phyloP scores from a whole-genome alignment of 37 sponge, comb jelly and placozoan genomes.

The Geodia barretti region DNA sequence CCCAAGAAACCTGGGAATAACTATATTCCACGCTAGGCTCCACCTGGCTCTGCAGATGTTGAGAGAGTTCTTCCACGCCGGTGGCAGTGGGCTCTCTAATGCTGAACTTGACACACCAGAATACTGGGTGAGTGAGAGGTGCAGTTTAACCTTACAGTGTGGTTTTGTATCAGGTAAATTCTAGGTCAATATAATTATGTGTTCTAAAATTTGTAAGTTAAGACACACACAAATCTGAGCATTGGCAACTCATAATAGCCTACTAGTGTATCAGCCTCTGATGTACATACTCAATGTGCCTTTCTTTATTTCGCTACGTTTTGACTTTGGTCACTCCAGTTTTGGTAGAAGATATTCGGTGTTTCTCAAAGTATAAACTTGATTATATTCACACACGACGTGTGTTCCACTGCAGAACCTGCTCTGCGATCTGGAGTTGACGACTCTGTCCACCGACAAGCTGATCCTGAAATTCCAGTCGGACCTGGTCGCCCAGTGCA shows the following conservation, averaged over 20 bases:
- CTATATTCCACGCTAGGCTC: conserved; percentile 15
- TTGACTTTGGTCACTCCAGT: background rate
- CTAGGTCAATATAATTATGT: background rate
- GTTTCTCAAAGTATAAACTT: background rate
- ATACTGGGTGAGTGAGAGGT: conserved; percentile 22
- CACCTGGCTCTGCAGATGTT: background rate
- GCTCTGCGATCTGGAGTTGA: conserved; percentile 1
- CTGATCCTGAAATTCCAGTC: conserved; percentile 26
- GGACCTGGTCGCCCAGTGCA: conserved; percentile 35
- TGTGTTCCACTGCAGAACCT: conserved; percentile 2
- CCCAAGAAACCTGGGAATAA: no score
- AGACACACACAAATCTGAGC: no score
- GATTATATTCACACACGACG: background rate
- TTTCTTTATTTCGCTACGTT: no score
- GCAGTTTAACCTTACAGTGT: background rate
- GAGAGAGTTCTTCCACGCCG: conserved; percentile 49
- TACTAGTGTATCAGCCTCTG: no score
- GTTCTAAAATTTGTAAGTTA: no score
- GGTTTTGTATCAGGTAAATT: background rate
- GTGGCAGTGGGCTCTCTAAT: conserved; percentile 49
- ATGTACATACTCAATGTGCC: no score
- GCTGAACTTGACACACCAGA: conserved; percentile 17
- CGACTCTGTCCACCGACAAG: conserved; percentile 20
- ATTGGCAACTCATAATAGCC: no score
- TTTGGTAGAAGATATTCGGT: no score